A percentile compares a stretch with the other conserved stretches of the same genome.
Evolutionary conservation across 2,113 vertebrate genomes (phyloP).

Genomic region (Chaetura pelagica): DNA sequence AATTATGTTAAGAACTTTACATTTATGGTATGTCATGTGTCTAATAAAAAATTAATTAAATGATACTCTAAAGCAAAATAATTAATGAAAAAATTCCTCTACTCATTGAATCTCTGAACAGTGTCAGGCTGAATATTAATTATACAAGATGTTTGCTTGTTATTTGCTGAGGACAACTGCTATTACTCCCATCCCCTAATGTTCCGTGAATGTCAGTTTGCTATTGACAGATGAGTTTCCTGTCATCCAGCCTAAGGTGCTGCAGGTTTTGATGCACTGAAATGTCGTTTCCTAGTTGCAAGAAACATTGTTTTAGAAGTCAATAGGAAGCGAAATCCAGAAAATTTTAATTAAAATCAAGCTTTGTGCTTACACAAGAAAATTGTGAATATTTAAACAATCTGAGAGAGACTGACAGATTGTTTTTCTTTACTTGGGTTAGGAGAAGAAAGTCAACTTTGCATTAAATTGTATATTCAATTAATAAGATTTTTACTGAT

Average conservation of each 20-base stretch:
- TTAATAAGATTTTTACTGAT: background rate
- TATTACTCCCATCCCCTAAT: background rate
- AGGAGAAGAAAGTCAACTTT: background rate
- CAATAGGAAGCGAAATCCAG: background rate
- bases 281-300: background rate
- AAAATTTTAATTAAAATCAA: background rate
- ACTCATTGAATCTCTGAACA: background rate
- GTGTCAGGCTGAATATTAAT: background rate
- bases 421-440: background rate
- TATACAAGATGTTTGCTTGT: background rate
- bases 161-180: background rate
- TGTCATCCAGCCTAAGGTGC: background rate
- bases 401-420: background rate
- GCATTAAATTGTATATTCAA: background rate
- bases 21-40: rapidly evolving
- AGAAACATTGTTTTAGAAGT: background rate
- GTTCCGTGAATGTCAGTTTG: background rate
- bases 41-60: background rate
- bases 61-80: background rate
- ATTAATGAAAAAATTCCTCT: background rate
- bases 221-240: background rate
- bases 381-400: background rate
- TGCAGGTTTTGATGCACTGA: background rate
- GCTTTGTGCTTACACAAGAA: background rate
- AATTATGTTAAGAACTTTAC: background rate